Percentiles rank a stretch among this genome's conserved stretches.
These are phyloP conservation scores for Rhyacophila brunnea DNA, from an alignment of 1,140 invertebrate genomes.

Conservation along the genomic window DNA sequence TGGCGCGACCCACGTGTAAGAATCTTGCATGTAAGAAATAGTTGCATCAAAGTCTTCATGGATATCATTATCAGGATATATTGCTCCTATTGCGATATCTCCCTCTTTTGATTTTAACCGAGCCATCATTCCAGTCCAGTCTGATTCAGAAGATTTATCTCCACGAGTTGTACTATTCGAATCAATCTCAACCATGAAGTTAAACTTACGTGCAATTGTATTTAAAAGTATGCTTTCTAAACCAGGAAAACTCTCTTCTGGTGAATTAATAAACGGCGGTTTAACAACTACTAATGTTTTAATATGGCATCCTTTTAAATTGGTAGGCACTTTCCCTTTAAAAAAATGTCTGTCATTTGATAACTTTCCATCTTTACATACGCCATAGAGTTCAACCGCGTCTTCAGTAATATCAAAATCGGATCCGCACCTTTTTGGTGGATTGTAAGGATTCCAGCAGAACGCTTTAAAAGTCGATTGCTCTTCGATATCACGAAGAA, in stretches of 20 bases:
- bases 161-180: slow-evolving; percentile 43
- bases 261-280: slow-evolving; percentile 43
- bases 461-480: slow-evolving; percentile 39
- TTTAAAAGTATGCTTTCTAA: slow-evolving; percentile 42
- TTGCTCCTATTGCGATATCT: slow-evolving; percentile 53
- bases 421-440: slow-evolving; percentile 45
- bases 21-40: slow-evolving; percentile 52
- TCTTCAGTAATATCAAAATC: slow-evolving; percentile 40
- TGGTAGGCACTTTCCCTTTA: slow-evolving; percentile 38
- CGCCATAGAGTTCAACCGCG: slow-evolving; percentile 38
- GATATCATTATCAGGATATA: slow-evolving; percentile 56
- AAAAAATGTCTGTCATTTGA: slow-evolving; percentile 36
- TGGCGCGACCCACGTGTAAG: slow-evolving; percentile 54
- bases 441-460: slow-evolving; percentile 46
- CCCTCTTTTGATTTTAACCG: slow-evolving; percentile 44
- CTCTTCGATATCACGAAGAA: slow-evolving; percentile 37
- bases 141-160: slow-evolving; percentile 39
- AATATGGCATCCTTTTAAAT: slow-evolving; percentile 42
- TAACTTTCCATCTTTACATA: slow-evolving; percentile 39
- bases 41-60: slow-evolving; percentile 53
- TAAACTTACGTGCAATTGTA: slow-evolving; percentile 35
- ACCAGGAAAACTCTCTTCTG: slow-evolving; percentile 34
- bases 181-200: slow-evolving; percentile 38
- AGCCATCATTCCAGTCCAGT: slow-evolving; percentile 51
- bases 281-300: slow-evolving; percentile 41